These are phyloP conservation scores for Pocillopora grandis DNA, from an alignment of 92 coral and sea anemone genomes.

Conservation along the genomic window DNA sequence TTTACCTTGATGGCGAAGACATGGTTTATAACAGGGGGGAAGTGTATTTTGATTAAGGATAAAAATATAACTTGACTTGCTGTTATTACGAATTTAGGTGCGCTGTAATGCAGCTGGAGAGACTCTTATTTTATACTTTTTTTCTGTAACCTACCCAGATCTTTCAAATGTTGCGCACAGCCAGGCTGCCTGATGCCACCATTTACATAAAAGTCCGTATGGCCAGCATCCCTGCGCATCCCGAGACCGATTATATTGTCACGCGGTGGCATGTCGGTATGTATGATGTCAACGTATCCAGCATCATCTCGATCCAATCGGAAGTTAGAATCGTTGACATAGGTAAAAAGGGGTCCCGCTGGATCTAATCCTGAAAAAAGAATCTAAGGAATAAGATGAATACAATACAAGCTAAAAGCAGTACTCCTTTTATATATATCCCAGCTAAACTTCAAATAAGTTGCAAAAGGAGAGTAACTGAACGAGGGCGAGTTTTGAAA, in stretches of 20 bases:
- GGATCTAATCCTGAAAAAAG: constrained; percentile 62
- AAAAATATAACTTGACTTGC: no score
- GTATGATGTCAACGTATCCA: constrained; percentile 67
- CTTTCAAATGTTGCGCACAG: background rate
- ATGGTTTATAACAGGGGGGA: no score
- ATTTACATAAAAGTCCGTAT: constrained; percentile 78
- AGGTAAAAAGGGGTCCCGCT: constrained; percentile 42
- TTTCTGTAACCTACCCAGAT: background rate
- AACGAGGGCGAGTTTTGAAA: no score
- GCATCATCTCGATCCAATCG: constrained; percentile 71
- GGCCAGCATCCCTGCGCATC: constrained; percentile 42
- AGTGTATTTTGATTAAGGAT: no score
- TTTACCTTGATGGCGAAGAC: no score
- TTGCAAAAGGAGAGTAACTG: no score
- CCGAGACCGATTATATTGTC: constrained; percentile 22
- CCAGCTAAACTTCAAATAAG: no score
- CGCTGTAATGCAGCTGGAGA: no score
- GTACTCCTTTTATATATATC: no score
- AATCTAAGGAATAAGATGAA: background rate
- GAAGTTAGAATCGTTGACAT: constrained; percentile 9
- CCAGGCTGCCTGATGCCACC: constrained; percentile 76
- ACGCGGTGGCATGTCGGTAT: constrained; percentile 27
- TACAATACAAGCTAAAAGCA: no score
- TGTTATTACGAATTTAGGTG: no score
- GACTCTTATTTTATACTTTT: no score